phyloP scores from a whole-genome alignment of 2,113 vertebrate species.

The Carassius carassius region DNA sequence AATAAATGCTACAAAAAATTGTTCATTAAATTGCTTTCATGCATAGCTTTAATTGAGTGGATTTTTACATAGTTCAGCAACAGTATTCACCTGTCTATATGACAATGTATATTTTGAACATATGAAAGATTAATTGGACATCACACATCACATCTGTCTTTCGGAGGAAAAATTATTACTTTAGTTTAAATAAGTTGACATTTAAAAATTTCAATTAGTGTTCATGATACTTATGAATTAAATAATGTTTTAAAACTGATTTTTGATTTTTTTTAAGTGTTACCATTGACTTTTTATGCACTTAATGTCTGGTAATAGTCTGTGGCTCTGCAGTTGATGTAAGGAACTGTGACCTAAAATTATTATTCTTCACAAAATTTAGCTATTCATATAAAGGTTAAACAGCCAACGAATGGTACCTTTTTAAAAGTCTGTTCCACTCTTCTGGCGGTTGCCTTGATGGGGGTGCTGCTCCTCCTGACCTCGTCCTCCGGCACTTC shows the following conservation, averaged over 20 bases:
- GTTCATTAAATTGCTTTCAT: too few species aligned
- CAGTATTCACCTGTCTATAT: not conserved
- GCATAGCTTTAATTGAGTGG: too few species aligned
- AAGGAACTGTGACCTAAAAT: not conserved
- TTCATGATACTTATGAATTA: not conserved
- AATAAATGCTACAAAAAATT: not conserved
- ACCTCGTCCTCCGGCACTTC: conserved; percentile 74
- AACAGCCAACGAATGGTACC: conserved; percentile 70
- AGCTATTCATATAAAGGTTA: not conserved
- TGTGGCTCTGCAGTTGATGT: not conserved
- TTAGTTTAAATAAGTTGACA: not conserved
- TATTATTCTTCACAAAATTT: not conserved
- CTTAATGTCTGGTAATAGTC: not conserved
- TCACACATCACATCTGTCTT: not conserved
- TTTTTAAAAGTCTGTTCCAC: conserved; percentile 81
- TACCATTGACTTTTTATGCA: not conserved
- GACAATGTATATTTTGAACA: not conserved
- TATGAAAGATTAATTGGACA: not conserved
- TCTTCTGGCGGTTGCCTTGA: conserved; percentile 76
- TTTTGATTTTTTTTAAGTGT: not conserved
- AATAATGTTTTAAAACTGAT: not conserved
- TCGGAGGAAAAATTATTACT: not conserved
- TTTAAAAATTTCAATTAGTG: not conserved
- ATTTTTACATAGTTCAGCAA: too few species aligned
- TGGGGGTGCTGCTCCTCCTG: conserved; percentile 78